Evolutionary conservation across 2,113 vertebrate species (phyloP).

Genomic region (Bolborhynchus lineola): DNA sequence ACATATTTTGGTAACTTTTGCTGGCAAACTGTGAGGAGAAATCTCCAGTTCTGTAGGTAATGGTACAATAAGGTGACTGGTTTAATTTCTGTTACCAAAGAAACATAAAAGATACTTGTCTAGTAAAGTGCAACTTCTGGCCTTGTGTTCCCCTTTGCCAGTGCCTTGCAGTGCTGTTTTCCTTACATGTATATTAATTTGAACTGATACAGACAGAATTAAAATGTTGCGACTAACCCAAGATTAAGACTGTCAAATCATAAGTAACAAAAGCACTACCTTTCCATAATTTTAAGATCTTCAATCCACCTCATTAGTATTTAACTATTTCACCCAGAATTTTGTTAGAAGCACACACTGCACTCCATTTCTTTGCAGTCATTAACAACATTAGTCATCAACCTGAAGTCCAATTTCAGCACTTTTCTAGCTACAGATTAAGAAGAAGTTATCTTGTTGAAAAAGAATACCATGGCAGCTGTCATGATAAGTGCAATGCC

Average conservation of each 20-base stretch:
- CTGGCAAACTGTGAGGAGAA: neutral
- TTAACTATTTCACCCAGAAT: neutral
- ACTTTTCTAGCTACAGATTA: neutral
- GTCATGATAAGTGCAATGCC: neutral
- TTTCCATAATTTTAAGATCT: neutral
- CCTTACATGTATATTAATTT: neutral
- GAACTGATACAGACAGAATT: neutral
- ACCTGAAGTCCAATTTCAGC: neutral
- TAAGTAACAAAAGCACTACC: neutral
- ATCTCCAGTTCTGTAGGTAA: neutral
- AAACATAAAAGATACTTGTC: neutral
- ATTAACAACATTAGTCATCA: neutral
- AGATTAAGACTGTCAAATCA: neutral
- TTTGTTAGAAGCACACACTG: neutral
- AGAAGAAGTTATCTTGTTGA: neutral
- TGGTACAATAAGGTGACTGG: neutral
- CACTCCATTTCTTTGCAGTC: neutral
- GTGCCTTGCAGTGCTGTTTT: neutral
- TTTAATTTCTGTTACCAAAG: neutral
- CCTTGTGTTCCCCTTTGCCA: neutral
- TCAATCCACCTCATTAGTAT: neutral
- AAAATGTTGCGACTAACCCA: neutral
- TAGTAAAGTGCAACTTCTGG: neutral
- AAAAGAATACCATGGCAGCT: neutral
- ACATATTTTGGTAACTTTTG: neutral